Conservation (phyloP, 2,888 invertebrate genomes). For the Noctua comes region DNA sequence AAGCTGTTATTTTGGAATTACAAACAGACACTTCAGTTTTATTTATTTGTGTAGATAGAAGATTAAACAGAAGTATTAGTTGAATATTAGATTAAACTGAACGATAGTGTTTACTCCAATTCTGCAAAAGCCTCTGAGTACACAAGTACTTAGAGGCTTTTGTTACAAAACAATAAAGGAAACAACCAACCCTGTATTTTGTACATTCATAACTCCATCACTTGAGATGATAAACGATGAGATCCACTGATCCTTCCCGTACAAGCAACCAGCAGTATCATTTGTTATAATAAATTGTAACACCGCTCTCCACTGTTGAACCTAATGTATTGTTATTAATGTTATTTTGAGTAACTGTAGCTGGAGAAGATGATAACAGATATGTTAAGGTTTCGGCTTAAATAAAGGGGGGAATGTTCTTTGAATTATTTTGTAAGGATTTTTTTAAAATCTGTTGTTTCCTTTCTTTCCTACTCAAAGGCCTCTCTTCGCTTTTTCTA, state of each 20-base stretch:
- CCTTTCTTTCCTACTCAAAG: neutral
- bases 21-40: too few relatives aligned
- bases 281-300: slow-evolving; percentile 83
- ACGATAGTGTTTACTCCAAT: neutral
- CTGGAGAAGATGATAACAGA: slow-evolving; percentile 53
- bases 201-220: slow-evolving; percentile 59
- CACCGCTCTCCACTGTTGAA: slow-evolving; percentile 62
- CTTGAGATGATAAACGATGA: slow-evolving; percentile 76
- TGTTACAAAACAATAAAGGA: slow-evolving; percentile 19
- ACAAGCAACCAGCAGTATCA: slow-evolving; percentile 72
- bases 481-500: neutral
- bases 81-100: neutral
- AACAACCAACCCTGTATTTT: slow-evolving; percentile 21
- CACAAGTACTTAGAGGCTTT: too few relatives aligned
- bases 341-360: slow-evolving; percentile 65
- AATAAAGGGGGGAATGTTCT: neutral
- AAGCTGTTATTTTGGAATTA: too few relatives aligned
- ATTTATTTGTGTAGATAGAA: too few relatives aligned
- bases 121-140: slow-evolving; percentile 7
- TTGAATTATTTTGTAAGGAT: neutral
- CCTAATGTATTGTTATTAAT: slow-evolving; percentile 70
- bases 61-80: too few relatives aligned
- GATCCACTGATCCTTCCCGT: slow-evolving; percentile 73
- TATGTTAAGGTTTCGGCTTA: slow-evolving; percentile 36
- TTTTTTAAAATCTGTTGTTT: neutral